These are phyloP conservation scores for Eupithecia insigniata DNA, from an alignment of 2,888 invertebrate genomes.

Conservation along the genomic window DNA sequence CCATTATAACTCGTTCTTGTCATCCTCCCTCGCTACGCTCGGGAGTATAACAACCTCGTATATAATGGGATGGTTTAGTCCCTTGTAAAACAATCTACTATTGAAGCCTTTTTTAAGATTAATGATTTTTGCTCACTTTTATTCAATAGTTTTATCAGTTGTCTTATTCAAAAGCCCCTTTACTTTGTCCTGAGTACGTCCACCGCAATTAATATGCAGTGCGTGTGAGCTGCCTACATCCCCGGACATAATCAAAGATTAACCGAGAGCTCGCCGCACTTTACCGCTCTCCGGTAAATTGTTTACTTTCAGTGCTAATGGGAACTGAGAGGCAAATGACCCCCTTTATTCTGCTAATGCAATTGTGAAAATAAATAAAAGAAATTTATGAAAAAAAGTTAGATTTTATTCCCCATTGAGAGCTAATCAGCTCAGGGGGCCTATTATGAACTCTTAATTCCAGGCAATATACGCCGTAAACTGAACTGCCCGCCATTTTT, in stretches of 20 bases:
- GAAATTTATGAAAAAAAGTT: not conserved
- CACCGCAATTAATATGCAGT: conserved; percentile 35
- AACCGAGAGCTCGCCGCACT: conserved; percentile 41
- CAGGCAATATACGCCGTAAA: too few relatives aligned
- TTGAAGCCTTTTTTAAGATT: too few relatives aligned
- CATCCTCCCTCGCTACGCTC: too few relatives aligned
- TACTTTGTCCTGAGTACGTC: conserved; percentile 20
- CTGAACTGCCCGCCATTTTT: too few relatives aligned
- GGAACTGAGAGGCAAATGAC: conserved; percentile 29
- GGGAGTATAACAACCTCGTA: too few relatives aligned
- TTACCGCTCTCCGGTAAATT: conserved; percentile 40
- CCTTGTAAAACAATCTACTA: too few relatives aligned
- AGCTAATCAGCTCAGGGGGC: not conserved
- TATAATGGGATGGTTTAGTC: too few relatives aligned
- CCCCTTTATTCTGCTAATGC: conserved; percentile 15
- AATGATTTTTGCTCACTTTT: not conserved
- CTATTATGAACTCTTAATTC: too few relatives aligned
- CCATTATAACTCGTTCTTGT: too few relatives aligned
- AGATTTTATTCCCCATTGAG: not conserved
- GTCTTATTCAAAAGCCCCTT: not conserved
- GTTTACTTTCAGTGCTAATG: conserved; percentile 37
- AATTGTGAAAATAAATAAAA: conserved; percentile 9
- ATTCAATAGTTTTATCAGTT: not conserved
- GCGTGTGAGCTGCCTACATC: conserved; percentile 37
- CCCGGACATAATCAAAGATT: conserved; percentile 45